phyloP scores from a whole-genome alignment of 1,140 invertebrate genomes.

The Brachionus angularis region DNA sequence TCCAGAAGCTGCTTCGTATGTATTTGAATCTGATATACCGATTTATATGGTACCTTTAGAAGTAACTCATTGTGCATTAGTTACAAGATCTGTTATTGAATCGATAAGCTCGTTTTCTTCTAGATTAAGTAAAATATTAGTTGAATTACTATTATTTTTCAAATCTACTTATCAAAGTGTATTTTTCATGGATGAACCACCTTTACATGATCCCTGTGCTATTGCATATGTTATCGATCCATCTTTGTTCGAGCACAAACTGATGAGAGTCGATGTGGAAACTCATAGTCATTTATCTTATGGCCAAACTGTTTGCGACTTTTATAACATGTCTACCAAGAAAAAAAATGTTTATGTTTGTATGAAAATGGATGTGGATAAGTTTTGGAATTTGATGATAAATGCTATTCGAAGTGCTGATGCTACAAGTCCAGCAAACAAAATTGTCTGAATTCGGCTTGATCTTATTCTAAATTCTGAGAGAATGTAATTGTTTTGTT shows the following conservation, averaged over 20 bases:
- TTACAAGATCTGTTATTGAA: constrained; percentile 1
- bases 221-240: constrained; percentile 5
- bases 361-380: constrained; percentile 34
- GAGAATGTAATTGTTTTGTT: no score
- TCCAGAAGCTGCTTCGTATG: constrained; percentile 36
- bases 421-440: constrained; percentile 23
- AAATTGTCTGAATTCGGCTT: no score
- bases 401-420: constrained; percentile 20
- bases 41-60: constrained; percentile 43
- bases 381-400: constrained; percentile 28
- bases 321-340: constrained; percentile 33
- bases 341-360: constrained; percentile 25
- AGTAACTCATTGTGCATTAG: constrained; percentile 32
- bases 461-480: no score
- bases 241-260: constrained; percentile 22
- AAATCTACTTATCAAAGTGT: constrained; percentile 20
- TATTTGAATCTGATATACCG: constrained; percentile 36
- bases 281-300: constrained; percentile 22
- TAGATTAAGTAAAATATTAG: constrained; percentile 3
- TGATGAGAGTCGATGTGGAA: constrained; percentile 43
- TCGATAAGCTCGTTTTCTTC: neutral
- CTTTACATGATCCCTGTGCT: constrained; percentile 40
- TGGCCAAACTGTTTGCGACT: constrained; percentile 42
- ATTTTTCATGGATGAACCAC: constrained; percentile 33
- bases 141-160: constrained; percentile 26